Evolutionary conservation across 2,888 invertebrate species (phyloP), one percentile per base, ranked within the genome.

Genomic region (Drepana falcataria): DNA sequence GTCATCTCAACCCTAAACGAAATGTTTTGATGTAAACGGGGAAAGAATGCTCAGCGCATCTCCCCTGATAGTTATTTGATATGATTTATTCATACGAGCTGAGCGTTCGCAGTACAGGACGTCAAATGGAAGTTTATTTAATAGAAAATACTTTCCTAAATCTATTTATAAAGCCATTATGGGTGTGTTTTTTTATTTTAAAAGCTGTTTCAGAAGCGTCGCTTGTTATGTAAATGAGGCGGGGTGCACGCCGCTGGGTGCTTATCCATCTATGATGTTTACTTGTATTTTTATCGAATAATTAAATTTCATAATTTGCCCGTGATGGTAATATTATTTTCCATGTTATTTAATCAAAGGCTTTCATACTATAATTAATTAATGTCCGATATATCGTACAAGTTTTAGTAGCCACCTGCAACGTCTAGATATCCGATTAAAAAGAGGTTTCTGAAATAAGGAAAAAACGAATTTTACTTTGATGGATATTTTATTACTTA

Each of bases 51-150:
- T 71, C 61, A 63, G 65, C 64, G 66, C 57, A 79, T 77, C 81
- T 90, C 92, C 92, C 92, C 86, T 93, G 93, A 93, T 93, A 93
- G 93, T 93, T 93, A 93, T 93, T 93, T 93, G 92, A 93, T 93
- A 93, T 93, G 92, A 93, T 93, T 93, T 93, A 93, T 93, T 93
- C 93, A 93, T 93, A 90, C 92, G 79, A 80, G 75, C 81, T 68
- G 71, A 75, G 73, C 79, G 77, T 68, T 73, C 79, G 71, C 64
- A 60, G 60, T 61, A 64, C 63, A 70, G 70, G 70, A 75, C 77
- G 84, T 81, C 79, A 79, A 80, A 83, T 82, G 89, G 91, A 87
- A 92, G 92, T 87, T 87, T 87, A 85, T 85, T 84, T 88, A 89
- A 89, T 88, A 86, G 82, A 85, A 86, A 88, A 87, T 86, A 85